Conservation (phyloP, 2,113 vertebrate species). For the Tylochromis polylepis region DNA sequence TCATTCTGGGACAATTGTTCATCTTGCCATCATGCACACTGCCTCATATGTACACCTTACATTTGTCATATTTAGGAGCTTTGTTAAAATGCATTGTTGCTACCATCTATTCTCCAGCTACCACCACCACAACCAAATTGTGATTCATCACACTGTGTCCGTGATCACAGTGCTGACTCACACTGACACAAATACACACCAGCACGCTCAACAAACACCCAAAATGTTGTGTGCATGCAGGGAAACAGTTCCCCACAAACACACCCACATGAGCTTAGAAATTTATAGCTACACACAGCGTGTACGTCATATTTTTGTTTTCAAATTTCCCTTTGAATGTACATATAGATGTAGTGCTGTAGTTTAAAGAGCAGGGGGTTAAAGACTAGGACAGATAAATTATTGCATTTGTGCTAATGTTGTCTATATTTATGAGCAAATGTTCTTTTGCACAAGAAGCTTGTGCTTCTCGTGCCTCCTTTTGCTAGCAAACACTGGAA, state of each 20-base stretch:
- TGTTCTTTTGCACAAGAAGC: fast-evolving
- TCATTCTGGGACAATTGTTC: neutral
- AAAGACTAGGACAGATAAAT: fast-evolving
- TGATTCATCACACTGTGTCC: slow-evolving; percentile 49
- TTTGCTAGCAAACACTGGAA: neutral
- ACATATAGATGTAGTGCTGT: neutral
- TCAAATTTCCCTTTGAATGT: neutral
- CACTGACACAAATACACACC: neutral
- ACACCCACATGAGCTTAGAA: neutral
- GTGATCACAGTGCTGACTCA: slow-evolving; percentile 59
- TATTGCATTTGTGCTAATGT: neutral
- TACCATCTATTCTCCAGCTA: slow-evolving; percentile 20
- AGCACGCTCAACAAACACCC: neutral
- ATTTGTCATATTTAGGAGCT: slow-evolving; percentile 31
- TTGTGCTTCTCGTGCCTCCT: neutral
- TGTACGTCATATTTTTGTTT: neutral
- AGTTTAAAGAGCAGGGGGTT: no score
- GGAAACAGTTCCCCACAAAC: neutral
- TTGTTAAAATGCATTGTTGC: slow-evolving; percentile 9
- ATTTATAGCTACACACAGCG: neutral
- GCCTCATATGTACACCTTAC: neutral
- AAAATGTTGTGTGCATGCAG: neutral
- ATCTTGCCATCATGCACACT: neutral
- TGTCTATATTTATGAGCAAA: neutral
- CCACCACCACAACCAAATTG: neutral